These are phyloP conservation scores for Tachina fera DNA, from an alignment of 2,888 invertebrate genomes.

Conservation along the genomic window DNA sequence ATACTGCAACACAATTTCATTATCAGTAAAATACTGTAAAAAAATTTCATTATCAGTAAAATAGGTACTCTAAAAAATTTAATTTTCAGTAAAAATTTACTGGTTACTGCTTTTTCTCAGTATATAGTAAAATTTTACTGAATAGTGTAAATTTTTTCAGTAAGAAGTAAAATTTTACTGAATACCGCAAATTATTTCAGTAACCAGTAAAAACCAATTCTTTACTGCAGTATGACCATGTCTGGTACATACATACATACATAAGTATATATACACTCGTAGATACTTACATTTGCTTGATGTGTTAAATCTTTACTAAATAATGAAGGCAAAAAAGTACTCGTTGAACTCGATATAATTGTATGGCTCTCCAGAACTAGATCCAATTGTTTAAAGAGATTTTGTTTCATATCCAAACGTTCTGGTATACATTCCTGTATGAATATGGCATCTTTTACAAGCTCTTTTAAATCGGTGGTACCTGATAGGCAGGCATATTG, in stretches of 20 bases:
- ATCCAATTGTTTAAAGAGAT: conserved; percentile 91
- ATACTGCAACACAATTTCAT: no score
- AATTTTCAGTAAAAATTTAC: no score
- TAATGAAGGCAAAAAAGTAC: conserved; percentile 94
- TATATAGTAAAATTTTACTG: no score
- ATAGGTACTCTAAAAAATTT: no score
- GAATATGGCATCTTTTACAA: conserved; percentile 90
- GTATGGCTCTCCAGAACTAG: conserved; percentile 88
- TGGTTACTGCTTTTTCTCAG: no score
- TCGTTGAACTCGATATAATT: conserved; percentile 96
- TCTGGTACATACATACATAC: not conserved
- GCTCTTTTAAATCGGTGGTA: conserved; percentile 87
- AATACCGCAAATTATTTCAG: no score
- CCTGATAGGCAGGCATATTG: conserved; percentile 92
- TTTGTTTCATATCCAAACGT: conserved; percentile 91
- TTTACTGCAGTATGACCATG: no score
- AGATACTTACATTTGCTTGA: conserved; percentile 84
- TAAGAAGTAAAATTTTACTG: no score
- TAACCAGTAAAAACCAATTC: no score
- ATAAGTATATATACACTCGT: not conserved
- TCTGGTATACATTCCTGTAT: conserved; percentile 98
- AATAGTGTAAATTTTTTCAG: no score
- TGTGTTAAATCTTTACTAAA: conserved; percentile 92
- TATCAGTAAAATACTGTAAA: no score
- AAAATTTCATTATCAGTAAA: no score